These are phyloP conservation scores for Plagodis dolabraria DNA, from an alignment of 2,888 invertebrate genomes.

Conservation along the genomic window DNA sequence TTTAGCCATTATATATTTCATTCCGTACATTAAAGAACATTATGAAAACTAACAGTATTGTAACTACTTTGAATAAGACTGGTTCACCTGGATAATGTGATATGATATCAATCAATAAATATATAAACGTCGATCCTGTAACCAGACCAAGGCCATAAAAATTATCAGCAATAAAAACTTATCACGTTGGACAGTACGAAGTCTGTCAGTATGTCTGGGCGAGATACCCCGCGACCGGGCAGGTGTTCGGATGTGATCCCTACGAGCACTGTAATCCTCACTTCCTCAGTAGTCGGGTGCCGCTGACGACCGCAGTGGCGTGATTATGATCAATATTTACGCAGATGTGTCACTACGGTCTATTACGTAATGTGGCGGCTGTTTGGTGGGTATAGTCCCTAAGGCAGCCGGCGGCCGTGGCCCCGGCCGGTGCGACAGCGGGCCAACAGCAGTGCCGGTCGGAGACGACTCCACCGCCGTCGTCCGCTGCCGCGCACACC, in stretches of 20 bases:
- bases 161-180: neutral
- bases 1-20: neutral
- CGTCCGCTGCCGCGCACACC: neutral
- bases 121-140: neutral
- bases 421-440: neutral
- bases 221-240: constrained; percentile 35
- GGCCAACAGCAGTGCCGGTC: constrained; percentile 18
- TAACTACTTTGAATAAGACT: no score
- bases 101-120: neutral
- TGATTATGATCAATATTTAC: constrained; percentile 80
- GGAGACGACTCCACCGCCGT: constrained; percentile 12
- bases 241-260: constrained; percentile 57
- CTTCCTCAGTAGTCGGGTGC: constrained; percentile 43
- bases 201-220: constrained; percentile 22
- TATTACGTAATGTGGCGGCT: constrained; percentile 71
- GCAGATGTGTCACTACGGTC: constrained; percentile 67
- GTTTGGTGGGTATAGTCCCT: constrained; percentile 45
- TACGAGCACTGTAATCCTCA: constrained; percentile 57
- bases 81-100: neutral
- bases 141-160: constrained; percentile 2
- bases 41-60: no score
- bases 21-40: no score
- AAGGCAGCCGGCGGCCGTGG: constrained; percentile 6
- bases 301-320: constrained; percentile 54
- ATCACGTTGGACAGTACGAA: neutral